Base-by-base conservation (phyloP, 2,888 invertebrate species). In the Diachrysia chrysitis region DNA sequence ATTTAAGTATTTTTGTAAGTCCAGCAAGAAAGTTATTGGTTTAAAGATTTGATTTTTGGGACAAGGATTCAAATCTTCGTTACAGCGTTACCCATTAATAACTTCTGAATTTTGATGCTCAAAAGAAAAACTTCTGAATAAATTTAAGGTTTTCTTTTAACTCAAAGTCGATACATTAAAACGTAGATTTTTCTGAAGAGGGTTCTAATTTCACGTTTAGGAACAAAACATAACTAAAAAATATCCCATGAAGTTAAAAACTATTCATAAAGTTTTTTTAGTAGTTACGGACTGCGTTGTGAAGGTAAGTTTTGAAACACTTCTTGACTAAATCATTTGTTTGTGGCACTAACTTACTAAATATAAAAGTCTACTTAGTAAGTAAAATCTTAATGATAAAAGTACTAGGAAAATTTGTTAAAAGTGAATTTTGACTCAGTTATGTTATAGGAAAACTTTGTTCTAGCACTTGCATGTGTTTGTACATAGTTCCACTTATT, bases 401-500 rank as follows among this genome's bases (percentile, higher is more conserved):
- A 57, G 14, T 14, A 6, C 19, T 14, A 17, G 16, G 12, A 23
- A 32, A 32, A 21, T 16, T 10, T 23, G 14, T 25, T 12, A 35
- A 19, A 56, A 51, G 19, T 32, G 16, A 35, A n/a, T 25, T n/a
- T 17, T 21, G 32, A 48, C 25, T 72, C 46, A 63, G 37, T 19
- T 19, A 51, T 59, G 46, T 57, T 60, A 78, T 60, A 60, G 74
- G 63, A 63, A 48, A 35, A 63, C 63, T 73, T 63, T 63, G 51
- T 63, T 74, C 51, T 58, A 74, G 37, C 25, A 16, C 46, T 42
- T 51, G 60, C 63, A 60, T 68, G 74, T 73, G 63, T 78, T 74
- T 37, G 23, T 57, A n/a, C n/a, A n/a, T n/a, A 67, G 78, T 74
- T 78, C 78, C 60, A 68, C 81, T 63, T 69, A 74, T 78, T 73